Percentiles rank a stretch among this genome's conserved stretches.
Evolutionary conservation across 2,113 vertebrate species (phyloP).

Genomic region (Machaerirhynchus nigripectus): DNA sequence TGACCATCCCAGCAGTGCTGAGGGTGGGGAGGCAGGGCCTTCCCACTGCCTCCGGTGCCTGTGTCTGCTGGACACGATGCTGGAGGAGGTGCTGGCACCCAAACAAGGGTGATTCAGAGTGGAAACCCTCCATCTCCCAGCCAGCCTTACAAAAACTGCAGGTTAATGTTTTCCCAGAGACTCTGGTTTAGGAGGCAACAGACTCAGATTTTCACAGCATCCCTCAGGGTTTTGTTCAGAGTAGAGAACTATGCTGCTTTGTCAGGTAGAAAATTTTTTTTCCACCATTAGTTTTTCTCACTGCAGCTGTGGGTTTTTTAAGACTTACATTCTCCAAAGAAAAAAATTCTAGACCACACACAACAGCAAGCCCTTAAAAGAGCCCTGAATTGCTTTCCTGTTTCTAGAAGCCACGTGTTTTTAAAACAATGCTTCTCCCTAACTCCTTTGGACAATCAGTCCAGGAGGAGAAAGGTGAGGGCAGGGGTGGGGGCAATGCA

Average conservation of each 20-base stretch:
- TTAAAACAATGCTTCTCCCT: background rate
- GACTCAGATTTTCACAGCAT: background rate
- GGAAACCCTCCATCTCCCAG: background rate
- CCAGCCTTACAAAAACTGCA: background rate
- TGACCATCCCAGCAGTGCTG: rapidly evolving
- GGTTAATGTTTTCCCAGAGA: background rate
- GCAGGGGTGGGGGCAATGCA: background rate
- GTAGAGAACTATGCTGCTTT: background rate
- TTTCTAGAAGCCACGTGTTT: background rate
- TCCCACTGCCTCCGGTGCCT: rapidly evolving
- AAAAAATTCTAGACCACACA: background rate
- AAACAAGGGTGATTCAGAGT: too few species aligned
- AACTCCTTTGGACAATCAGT: background rate
- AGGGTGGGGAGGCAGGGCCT: background rate
- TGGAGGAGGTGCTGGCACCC: background rate
- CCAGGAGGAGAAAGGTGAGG: background rate
- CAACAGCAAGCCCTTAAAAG: background rate
- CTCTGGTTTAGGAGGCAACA: background rate
- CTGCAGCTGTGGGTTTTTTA: background rate
- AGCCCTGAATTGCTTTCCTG: background rate
- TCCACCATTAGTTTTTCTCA: background rate
- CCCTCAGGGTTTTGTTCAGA: background rate
- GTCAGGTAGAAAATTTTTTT: background rate
- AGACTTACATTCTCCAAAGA: background rate
- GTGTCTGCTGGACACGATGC: rapidly evolving